Base-by-base conservation (phyloP, 2,888 invertebrate species). In the Apamea epomidion region DNA sequence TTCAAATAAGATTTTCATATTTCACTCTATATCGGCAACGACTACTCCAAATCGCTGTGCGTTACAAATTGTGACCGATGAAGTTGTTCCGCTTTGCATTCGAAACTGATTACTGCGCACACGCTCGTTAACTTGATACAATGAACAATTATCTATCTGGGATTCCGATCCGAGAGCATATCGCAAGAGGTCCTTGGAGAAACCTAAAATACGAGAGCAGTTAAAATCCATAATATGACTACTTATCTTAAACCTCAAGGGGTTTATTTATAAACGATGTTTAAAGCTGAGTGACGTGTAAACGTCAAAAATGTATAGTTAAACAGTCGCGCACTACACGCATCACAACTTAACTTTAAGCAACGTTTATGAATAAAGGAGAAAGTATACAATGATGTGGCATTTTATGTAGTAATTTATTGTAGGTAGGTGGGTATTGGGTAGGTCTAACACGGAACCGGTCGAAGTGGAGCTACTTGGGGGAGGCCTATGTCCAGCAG, bases 41-140 rank as follows among this genome's bases (percentile, higher is more conserved):
- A 67, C 65, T 37, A n/a, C 37, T 70, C 45, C 51, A 16, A 74
- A 51, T 58, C 58, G 14, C 51, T 54, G 54, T 18, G 25, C 32
- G 42, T 67, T 70, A 67, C 37, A 16, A 42, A 83, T 72, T 83
- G 74, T 60, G n/a, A 54, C 29, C 45, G 45, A 78, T 74, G 37
- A 65, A 60, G 21, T 51, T 10, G 16, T 69, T 70, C 45, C 21
- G 4, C 48, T 68, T 54, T 48, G 48, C 72, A 65, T 65, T 42
- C n/a, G 37, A n/a, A 12, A 58, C 68, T 80, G 42, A 84, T 87
- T 65, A 74, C n/a, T 62, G n/a, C 8, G 62, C 32, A 62, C 54
- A 84, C 71, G 87, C 80, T 87, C 74, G 37, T 85, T 87, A 72
- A 87, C 51, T 74, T 54, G 60, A 54, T 62, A 85, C 85, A 85